Evolutionary conservation across 1,140 invertebrate species (phyloP), one percentile per base, ranked within the genome.

Genomic region (Theocolax elegans): DNA sequence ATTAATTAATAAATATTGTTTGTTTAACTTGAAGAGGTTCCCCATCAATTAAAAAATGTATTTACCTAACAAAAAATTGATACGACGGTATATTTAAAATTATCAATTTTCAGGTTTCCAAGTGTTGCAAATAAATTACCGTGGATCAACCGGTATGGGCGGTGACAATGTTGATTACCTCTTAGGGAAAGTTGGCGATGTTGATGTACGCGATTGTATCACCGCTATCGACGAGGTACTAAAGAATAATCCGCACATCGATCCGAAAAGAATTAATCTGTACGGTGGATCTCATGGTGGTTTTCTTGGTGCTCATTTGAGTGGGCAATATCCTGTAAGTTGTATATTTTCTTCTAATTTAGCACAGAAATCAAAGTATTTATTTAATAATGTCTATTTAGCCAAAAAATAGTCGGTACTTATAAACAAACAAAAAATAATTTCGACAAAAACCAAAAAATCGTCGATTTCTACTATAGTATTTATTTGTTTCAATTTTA

Each of bases 241-340:
- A 0, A 78, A 85, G 44, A 82, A 84, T 35, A 90, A 87, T 74
- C 77, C 88, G 0, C 87, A 84, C 75, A 74, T 93, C 2, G 86
- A 92, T 77, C 77, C 82, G 7, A 80, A 88, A 2, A 86, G 87
- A 68, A 66, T 92, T 4, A 85, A 87, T 7, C 73, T 94, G 0
- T 85, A 83, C 53, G 96, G 96, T n/a, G 95, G 95, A 8, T 97
- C 95, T 1, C 95, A 98, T 84, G 96, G 96, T 49, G 96, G 96
- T 35, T 97, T 97, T 83, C 84, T 98, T 7, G 91, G 92, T 10
- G 88, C 92, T 23, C 95, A 97, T 85, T 83, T 98, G 1, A 92
- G 92, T 81, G 95, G 92, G 2, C 92, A 94, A 78, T 93, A 91
- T 87, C 93, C 95, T n/a, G 91, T 92, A 86, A 87, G 84, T 44